Evolutionary conservation across 1,140 invertebrate species (phyloP).

Genomic region (Drosophila nigromelanica): DNA sequence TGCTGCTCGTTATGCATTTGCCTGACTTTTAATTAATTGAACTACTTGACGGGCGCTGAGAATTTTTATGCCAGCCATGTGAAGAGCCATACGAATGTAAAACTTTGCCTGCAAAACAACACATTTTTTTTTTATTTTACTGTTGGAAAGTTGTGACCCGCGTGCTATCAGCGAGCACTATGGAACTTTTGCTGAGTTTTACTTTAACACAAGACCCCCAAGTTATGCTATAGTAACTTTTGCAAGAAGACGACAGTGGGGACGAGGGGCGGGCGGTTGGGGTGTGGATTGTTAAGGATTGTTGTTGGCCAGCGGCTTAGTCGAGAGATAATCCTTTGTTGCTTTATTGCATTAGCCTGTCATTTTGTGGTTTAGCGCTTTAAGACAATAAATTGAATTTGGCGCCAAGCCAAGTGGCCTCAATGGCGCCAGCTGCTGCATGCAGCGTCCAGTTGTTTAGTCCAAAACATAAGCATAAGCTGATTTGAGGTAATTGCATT

Average conservation of each 20-base stretch:
- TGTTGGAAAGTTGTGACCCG: slow-evolving; percentile 60
- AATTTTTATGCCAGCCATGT: slow-evolving; percentile 42
- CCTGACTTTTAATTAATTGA: slow-evolving; percentile 75
- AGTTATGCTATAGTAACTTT: slow-evolving; percentile 52
- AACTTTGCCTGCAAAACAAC: slow-evolving; percentile 27
- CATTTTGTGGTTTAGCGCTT: slow-evolving; percentile 64
- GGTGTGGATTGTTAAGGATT: neutral
- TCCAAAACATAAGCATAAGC: slow-evolving; percentile 62
- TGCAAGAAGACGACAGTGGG: slow-evolving; percentile 25
- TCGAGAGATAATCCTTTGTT: slow-evolving; percentile 71
- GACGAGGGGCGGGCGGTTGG: too few species aligned
- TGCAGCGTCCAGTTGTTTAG: slow-evolving; percentile 58
- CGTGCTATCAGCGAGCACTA: slow-evolving; percentile 60
- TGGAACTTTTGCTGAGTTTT: slow-evolving; percentile 69
- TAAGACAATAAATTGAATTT: slow-evolving; percentile 80
- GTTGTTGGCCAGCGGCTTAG: slow-evolving; percentile 20
- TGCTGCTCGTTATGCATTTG: slow-evolving; percentile 56
- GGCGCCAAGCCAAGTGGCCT: slow-evolving; percentile 48
- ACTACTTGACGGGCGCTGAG: slow-evolving; percentile 51
- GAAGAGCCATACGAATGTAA: slow-evolving; percentile 19
- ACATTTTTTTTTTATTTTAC: slow-evolving; percentile 16
- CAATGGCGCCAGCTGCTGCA: slow-evolving; percentile 24
- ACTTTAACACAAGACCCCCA: slow-evolving; percentile 32
- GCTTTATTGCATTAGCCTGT: slow-evolving; percentile 68
- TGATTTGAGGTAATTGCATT: slow-evolving; percentile 57